Base-by-base conservation (phyloP, 2,888 invertebrate species). In the Stomorhina lunata region DNA sequence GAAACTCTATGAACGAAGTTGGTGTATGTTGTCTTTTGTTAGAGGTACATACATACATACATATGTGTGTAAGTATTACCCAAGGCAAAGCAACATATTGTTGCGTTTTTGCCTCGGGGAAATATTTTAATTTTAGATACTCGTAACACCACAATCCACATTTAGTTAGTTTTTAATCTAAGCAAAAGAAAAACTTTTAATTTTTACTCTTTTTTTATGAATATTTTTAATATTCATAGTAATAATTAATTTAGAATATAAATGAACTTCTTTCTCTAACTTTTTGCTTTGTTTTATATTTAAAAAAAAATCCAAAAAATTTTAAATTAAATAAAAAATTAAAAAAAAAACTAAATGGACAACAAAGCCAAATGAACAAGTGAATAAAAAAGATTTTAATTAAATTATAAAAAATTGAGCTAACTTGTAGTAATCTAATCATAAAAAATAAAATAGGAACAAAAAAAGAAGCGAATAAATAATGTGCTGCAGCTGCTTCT, bases 241-340 rank as follows among this genome's bases (percentile, higher is more conserved):
- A 27, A 66, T 79, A 72, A 66, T 72, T 79, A 66, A 50, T 79
- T 79, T 79, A 32, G 66, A 72, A 50, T 43, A 61, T 20, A 50
- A 69, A 69, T 77, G 32, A 66, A 72, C 25, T 50, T 66, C 0
- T 73, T 20, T 10, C 20, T 45, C 10, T 45, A n/a, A 15, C 15
- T 15, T 17, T 4, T 9, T 20, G 17, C 1, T 22, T 2, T 29
- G 17, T 27, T 10, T 25, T 15, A 40, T 61, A 25, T 25, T 25
- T 22, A 9, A 40, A 37, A n/a, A n/a, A 40, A 40, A 43, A 27
- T 40, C 9, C 15, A 43, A 43, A 43, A 7, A 43, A 43, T n/a
- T n/a, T 63, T 43, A 63, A 63, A 63, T 63, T 63, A 12, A 15
- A 6, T 40, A 12, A 7, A 27, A 25, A 15, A 7, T 2, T 0